Conservation (phyloP, 2,113 vertebrate genomes). For the Petrocephalus zakoni region DNA sequence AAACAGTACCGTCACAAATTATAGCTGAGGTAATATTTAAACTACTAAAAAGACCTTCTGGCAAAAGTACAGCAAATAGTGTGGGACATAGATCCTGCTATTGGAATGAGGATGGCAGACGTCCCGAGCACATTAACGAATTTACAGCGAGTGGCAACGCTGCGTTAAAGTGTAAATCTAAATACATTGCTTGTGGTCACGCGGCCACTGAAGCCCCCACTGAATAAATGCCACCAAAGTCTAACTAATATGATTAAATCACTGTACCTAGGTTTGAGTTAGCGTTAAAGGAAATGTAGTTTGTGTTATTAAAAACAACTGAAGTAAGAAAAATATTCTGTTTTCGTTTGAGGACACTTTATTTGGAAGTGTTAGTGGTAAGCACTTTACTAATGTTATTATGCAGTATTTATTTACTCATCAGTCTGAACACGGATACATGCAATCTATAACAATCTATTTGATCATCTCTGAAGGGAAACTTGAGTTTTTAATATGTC, state of each 20-base stretch:
- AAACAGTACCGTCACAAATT: slow-evolving; percentile 29
- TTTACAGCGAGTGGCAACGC: slow-evolving; percentile 29
- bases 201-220: slow-evolving; percentile 10
- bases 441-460: neutral
- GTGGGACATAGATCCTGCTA: slow-evolving; percentile 20
- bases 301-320: slow-evolving; percentile 37
- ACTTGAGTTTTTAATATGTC: neutral
- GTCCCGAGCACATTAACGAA: slow-evolving; percentile 20
- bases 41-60: slow-evolving; percentile 26
- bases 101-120: slow-evolving; percentile 24
- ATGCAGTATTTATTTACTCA: neutral
- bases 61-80: slow-evolving; percentile 22
- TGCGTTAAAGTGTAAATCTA: slow-evolving; percentile 22
- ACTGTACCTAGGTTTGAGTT: slow-evolving; percentile 22
- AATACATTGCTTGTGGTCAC: slow-evolving; percentile 24
- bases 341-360: slow-evolving; percentile 31
- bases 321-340: slow-evolving; percentile 30
- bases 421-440: neutral
- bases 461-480: neutral
- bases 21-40: slow-evolving; percentile 30
- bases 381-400: slow-evolving; percentile 15
- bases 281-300: slow-evolving; percentile 33
- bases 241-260: slow-evolving; percentile 28
- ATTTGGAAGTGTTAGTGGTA: slow-evolving; percentile 26
- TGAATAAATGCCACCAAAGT: slow-evolving; percentile 33